These are phyloP conservation scores for Ricordea florida DNA, from an alignment of 92 coral and sea anemone species.

Conservation along the genomic window DNA sequence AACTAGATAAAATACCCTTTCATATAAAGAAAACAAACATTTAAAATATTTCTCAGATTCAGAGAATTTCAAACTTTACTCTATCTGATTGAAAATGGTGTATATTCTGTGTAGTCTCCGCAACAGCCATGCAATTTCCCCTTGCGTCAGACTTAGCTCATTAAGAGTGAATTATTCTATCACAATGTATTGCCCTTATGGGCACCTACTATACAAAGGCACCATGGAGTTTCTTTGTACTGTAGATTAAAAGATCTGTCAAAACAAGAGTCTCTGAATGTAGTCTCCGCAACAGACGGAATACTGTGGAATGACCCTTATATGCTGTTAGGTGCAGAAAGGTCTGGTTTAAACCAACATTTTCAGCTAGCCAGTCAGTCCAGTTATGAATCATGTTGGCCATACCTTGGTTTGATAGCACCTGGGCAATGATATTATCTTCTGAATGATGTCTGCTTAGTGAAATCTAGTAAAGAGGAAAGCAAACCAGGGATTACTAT, in stretches of 20 bases:
- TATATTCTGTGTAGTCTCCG: background rate
- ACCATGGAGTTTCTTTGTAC: background rate
- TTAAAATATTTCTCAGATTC: background rate
- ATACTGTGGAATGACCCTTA: constrained; percentile 10
- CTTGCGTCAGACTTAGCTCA: background rate
- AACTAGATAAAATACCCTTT: background rate
- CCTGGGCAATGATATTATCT: constrained; percentile 15
- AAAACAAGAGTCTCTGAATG: background rate
- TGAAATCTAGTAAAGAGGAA: constrained; percentile 6
- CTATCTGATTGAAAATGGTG: background rate
- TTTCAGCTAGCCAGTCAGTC: no score
- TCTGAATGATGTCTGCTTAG: constrained; percentile 32
- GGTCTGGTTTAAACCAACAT: no score
- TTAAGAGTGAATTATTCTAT: background rate
- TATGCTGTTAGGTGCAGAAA: no score
- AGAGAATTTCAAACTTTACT: background rate
- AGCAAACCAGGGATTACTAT: background rate
- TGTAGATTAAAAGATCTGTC: background rate
- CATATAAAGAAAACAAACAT: background rate
- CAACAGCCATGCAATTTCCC: background rate
- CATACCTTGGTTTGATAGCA: constrained; percentile 1
- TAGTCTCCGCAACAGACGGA: background rate
- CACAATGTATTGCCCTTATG: background rate
- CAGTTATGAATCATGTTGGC: no score
- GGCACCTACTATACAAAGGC: background rate